Base-by-base conservation (phyloP, 2,888 invertebrate genomes). In the Furcula furcula region DNA sequence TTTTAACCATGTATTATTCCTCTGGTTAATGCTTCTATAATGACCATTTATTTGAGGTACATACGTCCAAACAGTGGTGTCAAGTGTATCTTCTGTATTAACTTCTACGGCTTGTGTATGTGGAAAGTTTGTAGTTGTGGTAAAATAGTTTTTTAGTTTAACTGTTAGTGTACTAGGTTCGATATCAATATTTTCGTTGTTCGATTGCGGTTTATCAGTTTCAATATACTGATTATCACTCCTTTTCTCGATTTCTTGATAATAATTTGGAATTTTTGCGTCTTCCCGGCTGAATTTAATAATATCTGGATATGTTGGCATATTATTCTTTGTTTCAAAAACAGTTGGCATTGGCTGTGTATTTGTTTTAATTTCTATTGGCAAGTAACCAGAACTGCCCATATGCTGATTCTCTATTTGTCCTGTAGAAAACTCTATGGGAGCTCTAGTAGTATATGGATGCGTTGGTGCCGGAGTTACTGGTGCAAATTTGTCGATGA, bases 31-130 rank as follows among this genome's bases (percentile, higher is more conserved):
- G 42, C 68, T 80, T 56, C 85, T 71, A 28, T 84, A 82, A 50
- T 87, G 88, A 7, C 87, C 84, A 42, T 87, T 88, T 29, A 80
- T 76, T 57, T 79, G 84, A 2, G 84, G 85, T 11, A 82, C 78
- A 31, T 81, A 83, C 0, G 76, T 80, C 40, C 64, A 62, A 14
- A 48, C 43, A 20, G 61, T 65, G 4, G 66, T 64, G 1, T 65
- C 51, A 23, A 39, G 55, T 16, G 36, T 34, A 39, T 38, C 46
- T 31, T 56, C 33, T 10, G 47, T 50, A 41, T 40, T 27, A 13
- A 7, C 9, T 15, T 13, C 21, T 14, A 10, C 23, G 5, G 1
- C 19, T 7, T 44, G 50, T 2, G 1, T 21, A n/a, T 44, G 50
- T 2, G 0, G 48, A 26, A 14, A n/a, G 9, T 14, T 45, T 12